Conservation (phyloP, 2,797 vertebrate species). For the Rallus crepitans region DNA sequence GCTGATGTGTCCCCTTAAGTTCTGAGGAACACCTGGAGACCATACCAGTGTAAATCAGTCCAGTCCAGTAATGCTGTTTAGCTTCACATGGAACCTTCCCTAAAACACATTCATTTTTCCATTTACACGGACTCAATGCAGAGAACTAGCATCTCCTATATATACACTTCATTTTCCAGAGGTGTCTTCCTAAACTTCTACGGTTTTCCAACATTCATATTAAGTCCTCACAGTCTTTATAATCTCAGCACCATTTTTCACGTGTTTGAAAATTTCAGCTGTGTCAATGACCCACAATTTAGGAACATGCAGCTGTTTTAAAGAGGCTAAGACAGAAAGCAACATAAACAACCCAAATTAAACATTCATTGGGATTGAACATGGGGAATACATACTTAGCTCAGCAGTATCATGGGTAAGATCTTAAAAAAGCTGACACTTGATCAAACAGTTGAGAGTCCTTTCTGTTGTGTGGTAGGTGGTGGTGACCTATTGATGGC, state of each 20-base stretch:
- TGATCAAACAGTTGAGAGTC: neutral
- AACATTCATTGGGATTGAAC: neutral
- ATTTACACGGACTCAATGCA: neutral
- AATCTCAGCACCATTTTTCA: neutral
- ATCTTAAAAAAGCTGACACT: neutral
- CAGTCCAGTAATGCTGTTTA: neutral
- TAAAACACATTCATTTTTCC: neutral
- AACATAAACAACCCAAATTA: neutral
- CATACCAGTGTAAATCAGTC: neutral
- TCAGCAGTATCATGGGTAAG: neutral
- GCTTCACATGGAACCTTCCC: neutral
- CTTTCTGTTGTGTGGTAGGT: neutral
- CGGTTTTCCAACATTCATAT: neutral
- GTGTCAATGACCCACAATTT: neutral
- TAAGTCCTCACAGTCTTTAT: neutral
- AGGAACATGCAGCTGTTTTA: neutral
- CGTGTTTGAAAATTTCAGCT: neutral
- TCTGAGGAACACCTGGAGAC: constrained; percentile 5
- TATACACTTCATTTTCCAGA: neutral
- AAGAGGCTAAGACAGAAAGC: neutral
- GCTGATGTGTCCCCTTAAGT: neutral
- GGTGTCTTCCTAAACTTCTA: neutral
- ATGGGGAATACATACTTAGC: neutral
- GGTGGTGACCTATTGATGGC: neutral
- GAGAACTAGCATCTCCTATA: neutral